Evolutionary conservation across 2,888 invertebrate species (phyloP).

Genomic region (Nymphalis polychloros): DNA sequence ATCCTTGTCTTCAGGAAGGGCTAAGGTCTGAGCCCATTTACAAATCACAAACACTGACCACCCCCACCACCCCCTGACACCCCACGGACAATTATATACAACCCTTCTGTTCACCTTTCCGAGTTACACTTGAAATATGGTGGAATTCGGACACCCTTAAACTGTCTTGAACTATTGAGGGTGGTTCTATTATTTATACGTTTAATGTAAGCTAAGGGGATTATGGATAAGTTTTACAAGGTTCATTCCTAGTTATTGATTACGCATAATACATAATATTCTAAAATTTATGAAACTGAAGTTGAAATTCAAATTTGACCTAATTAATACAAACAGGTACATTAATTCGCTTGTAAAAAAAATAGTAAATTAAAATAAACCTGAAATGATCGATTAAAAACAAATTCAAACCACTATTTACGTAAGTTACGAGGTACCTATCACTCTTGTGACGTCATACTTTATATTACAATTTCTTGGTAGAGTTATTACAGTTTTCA

Average conservation of each 20-base stretch:
- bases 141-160: constrained; percentile 61
- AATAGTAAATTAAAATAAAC: no score
- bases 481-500: no score
- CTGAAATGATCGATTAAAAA: no score
- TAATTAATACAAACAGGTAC: no score
- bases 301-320: no score
- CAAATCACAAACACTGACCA: constrained; percentile 82
- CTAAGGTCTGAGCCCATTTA: constrained; percentile 81
- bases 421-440: no score
- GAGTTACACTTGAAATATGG: constrained; percentile 74
- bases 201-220: constrained; percentile 9
- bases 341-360: no score
- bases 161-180: constrained; percentile 48
- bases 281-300: no score
- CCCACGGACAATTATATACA: constrained; percentile 61
- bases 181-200: constrained; percentile 32
- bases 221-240: constrained; percentile 11
- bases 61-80: constrained; percentile 45
- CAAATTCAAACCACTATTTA: no score
- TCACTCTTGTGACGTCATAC: no score
- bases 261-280: no score
- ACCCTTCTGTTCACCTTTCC: constrained; percentile 64
- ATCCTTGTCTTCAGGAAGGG: constrained; percentile 79
- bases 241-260: constrained; percentile 2
- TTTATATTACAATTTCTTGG: no score